Evolutionary conservation across 37 sponge, comb jelly and placozoan species (phyloP), one percentile per base, ranked within the genome.

Genomic region (Geodia barretti): DNA sequence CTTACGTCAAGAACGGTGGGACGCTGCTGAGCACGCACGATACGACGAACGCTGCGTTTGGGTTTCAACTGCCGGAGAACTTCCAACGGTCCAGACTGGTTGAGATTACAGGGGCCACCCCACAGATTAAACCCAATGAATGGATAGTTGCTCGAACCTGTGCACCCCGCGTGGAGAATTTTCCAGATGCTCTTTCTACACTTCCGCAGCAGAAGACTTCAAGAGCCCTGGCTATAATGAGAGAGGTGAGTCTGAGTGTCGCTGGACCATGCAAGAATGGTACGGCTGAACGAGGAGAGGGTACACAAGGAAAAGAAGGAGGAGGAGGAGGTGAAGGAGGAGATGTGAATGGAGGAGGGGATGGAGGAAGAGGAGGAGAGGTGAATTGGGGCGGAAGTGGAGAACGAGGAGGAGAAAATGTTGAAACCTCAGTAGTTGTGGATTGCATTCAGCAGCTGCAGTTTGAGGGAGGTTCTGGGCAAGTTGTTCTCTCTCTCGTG

Each of bases 21-120:
- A 39, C 23, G 19, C 32, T 86, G 23, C 61, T 91, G 31, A 82
- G 87, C 68, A 72, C 82, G 66, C 72, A 91, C 63, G 14, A 66
- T 17, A n/a, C 70, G 26, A 41, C 86, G 17, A 86, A 81, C 39
- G 8, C 40, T 59, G 37, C 29, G 21, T 62, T 91, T 26, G 76
- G 79, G 23, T 32, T 58, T 63, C 71, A 66, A 24, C 59, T 28
- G 24, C 40, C 72, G 68, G 24, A 21, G 21, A 35, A 69, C 4
- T 47, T 47, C 14, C 54, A 17, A 17, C 54, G 14, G 54, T 47
- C 54, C 7, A 47, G 14, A 47, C 11, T 47, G 11, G 54, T 47
- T 17, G 54, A 14, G 34, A 2, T 31, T 0, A 1, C 31, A 39
- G 33, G 30, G 61, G 28, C 62, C 32, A 58, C 1, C 26, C 29